These are phyloP conservation scores for Heliothis peltigera DNA, from an alignment of 2,888 invertebrate genomes.

Conservation along the genomic window DNA sequence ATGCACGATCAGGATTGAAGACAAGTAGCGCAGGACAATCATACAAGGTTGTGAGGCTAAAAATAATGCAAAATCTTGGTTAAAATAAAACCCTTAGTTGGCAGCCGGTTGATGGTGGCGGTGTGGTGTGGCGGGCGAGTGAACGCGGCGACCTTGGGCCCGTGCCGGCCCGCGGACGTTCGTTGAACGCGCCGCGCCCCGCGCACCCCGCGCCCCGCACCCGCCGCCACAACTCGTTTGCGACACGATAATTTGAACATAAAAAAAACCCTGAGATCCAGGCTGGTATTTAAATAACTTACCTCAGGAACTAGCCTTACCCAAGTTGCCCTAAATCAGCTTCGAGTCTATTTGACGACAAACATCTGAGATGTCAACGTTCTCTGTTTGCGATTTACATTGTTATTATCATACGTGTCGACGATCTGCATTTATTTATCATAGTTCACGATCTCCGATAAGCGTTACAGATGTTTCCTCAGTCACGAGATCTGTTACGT, in stretches of 20 bases:
- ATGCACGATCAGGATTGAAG: slow-evolving; percentile 44
- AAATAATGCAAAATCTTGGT: slow-evolving; percentile 65
- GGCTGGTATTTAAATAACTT: slow-evolving; percentile 14
- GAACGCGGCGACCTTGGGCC: slow-evolving; percentile 88
- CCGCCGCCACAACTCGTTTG: slow-evolving; percentile 79
- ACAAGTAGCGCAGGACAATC: slow-evolving; percentile 47
- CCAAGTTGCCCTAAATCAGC: not conserved
- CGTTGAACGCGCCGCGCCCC: slow-evolving; percentile 83
- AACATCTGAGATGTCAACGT: slow-evolving; percentile 26
- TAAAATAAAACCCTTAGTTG: slow-evolving; percentile 66
- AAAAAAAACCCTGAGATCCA: slow-evolving; percentile 9
- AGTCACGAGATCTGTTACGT: slow-evolving; percentile 55
- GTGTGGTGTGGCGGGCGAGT: slow-evolving; percentile 73
- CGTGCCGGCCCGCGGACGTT: slow-evolving; percentile 88
- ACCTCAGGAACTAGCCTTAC: not conserved
- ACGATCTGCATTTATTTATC: slow-evolving; percentile 29
- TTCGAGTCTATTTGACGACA: slow-evolving; percentile 14
- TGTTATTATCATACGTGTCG: slow-evolving; percentile 23
- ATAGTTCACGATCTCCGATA: slow-evolving; percentile 31
- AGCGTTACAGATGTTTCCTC: slow-evolving; percentile 25
- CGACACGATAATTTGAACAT: slow-evolving; percentile 79
- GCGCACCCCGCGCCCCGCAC: slow-evolving; percentile 61
- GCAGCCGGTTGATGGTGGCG: slow-evolving; percentile 65
- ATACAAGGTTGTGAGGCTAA: slow-evolving; percentile 53
- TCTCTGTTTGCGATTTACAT: slow-evolving; percentile 32